These are phyloP conservation scores for Loripinus fragilis DNA, from an alignment of 2,888 invertebrate species.

Conservation along the genomic window DNA sequence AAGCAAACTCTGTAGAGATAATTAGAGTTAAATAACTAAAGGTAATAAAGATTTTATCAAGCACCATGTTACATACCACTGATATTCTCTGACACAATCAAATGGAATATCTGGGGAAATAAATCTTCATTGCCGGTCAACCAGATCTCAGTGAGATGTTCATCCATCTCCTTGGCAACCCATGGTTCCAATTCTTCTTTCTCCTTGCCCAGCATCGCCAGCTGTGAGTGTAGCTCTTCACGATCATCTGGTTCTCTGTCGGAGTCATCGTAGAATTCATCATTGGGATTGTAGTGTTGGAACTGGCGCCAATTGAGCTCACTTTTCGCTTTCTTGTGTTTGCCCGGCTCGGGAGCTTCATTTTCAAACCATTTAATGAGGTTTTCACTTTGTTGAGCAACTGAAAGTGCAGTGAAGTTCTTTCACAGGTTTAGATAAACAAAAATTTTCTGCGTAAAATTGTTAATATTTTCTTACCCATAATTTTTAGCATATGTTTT, in stretches of 20 bases:
- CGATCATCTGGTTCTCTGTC: conserved; percentile 47
- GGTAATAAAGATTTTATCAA: no score
- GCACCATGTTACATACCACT: conserved; percentile 85
- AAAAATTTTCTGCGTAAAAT: no score
- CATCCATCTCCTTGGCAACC: conserved; percentile 88
- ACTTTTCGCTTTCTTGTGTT: not conserved
- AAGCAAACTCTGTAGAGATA: no score
- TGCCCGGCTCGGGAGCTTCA: conserved; percentile 21
- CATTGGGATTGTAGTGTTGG: not conserved
- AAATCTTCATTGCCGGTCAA: conserved; percentile 87
- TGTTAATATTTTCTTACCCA: no score
- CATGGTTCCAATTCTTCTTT: conserved; percentile 85
- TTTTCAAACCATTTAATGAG: conserved; percentile 79
- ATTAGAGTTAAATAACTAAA: no score
- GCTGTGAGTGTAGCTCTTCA: conserved; percentile 37
- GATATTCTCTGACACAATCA: conserved; percentile 91
- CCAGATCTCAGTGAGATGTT: conserved; percentile 87
- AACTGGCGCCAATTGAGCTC: not conserved
- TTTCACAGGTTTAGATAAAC: no score
- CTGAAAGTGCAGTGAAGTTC: conserved; percentile 55
- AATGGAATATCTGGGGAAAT: conserved; percentile 90
- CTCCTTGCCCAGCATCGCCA: conserved; percentile 77
- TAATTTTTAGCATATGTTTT: no score
- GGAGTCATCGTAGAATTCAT: conserved; percentile 13
- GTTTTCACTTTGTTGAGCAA: conserved; percentile 73